Evolutionary conservation across 2,797 vertebrate genomes (phyloP).

Genomic region (Semotilus atromaculatus): DNA sequence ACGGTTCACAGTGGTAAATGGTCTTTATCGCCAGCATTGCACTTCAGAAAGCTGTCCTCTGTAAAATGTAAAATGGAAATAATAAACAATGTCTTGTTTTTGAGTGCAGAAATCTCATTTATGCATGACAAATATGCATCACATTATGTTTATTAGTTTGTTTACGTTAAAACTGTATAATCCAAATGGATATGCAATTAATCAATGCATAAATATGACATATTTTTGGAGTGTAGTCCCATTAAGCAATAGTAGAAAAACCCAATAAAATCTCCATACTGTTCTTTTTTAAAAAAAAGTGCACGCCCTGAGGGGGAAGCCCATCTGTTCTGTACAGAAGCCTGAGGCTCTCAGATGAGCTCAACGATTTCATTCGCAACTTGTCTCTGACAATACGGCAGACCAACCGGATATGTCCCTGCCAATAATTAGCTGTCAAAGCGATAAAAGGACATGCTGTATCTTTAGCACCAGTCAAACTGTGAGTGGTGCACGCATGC

Average conservation of each 20-base stretch:
- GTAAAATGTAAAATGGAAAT: background rate
- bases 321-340: conserved; percentile 52
- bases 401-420: conserved; percentile 49
- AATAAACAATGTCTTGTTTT: background rate
- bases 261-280: conserved; percentile 4
- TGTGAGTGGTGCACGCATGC: conserved; percentile 11
- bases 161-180: background rate
- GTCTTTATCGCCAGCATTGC: background rate
- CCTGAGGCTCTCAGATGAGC: conserved; percentile 41
- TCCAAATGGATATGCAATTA: background rate
- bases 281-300: background rate
- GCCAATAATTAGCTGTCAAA: conserved; percentile 54
- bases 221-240: background rate
- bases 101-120: background rate
- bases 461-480: conserved; percentile 50
- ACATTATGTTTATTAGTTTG: background rate
- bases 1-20: background rate
- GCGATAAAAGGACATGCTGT: conserved; percentile 43
- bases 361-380: conserved; percentile 52
- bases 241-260: background rate
- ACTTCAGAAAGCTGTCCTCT: background rate
- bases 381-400: conserved; percentile 54
- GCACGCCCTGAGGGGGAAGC: background rate
- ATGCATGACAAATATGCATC: background rate
- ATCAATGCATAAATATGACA: background rate